These are phyloP conservation scores for Aphidius gifuensis DNA, from an alignment of 1,140 invertebrate species.

Conservation along the genomic window DNA sequence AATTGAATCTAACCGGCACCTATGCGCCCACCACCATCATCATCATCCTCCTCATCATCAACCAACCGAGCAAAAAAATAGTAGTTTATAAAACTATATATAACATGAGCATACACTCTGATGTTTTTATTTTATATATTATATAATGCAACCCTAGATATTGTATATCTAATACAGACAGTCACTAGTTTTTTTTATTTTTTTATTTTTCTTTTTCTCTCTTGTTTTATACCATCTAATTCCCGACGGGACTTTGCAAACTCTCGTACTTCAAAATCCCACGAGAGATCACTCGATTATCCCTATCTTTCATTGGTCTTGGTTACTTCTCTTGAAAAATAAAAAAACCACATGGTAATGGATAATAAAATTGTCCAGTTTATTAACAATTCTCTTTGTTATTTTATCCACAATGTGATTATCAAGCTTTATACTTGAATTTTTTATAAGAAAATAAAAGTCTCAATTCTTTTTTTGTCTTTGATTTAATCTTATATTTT, in stretches of 20 bases:
- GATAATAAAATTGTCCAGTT: conserved; percentile 10
- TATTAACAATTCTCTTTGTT: conserved; percentile 45
- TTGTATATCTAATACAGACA: no score
- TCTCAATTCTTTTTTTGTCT: no score
- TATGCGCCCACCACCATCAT: conserved; percentile 23
- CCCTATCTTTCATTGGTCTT: conserved; percentile 20
- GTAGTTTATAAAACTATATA: no score
- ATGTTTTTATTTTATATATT: no score
- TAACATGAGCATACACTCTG: no score
- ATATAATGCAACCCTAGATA: no score
- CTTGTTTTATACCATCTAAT: conserved; percentile 12
- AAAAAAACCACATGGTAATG: conserved; percentile 13
- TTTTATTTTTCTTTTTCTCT: not conserved
- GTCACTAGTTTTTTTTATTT: not conserved
- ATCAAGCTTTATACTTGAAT: conserved; percentile 15
- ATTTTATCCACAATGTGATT: conserved; percentile 18
- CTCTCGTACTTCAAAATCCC: conserved; percentile 29
- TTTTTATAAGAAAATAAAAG: not conserved
- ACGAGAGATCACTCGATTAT: conserved; percentile 41
- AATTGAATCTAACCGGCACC: conserved; percentile 41
- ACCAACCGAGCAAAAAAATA: no score
- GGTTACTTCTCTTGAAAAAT: conserved; percentile 7
- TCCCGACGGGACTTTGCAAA: conserved; percentile 25
- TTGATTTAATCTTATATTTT: not conserved
- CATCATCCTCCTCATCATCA: no score